phyloP scores from a whole-genome alignment of 1,140 invertebrate genomes.

The Drosophila takahashii region DNA sequence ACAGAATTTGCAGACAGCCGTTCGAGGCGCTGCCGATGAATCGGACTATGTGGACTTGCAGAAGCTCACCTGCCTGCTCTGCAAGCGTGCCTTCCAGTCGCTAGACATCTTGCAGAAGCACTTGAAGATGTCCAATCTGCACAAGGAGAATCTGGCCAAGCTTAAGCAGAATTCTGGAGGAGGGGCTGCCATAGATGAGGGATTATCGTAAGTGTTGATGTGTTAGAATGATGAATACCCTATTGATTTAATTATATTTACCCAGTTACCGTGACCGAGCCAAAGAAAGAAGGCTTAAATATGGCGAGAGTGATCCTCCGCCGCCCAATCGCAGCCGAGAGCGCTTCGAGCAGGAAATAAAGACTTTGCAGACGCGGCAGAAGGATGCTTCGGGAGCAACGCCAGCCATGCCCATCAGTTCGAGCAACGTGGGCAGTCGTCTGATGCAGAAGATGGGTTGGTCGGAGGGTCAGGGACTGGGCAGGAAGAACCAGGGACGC shows the following conservation, averaged over 20 bases:
- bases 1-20: not conserved
- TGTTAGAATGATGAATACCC: not conserved
- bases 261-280: constrained; percentile 95
- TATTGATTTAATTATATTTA: not conserved
- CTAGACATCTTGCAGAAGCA: constrained; percentile 96
- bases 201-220: constrained; percentile 46
- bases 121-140: constrained; percentile 96
- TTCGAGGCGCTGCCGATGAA: constrained; percentile 86
- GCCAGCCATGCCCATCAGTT: constrained; percentile 88
- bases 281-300: constrained; percentile 97
- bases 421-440: constrained; percentile 96
- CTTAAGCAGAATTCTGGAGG: constrained; percentile 30
- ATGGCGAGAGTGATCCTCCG: constrained; percentile 93
- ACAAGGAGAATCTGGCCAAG: constrained; percentile 94
- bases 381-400: constrained; percentile 66
- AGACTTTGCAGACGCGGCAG: constrained; percentile 60
- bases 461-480: constrained; percentile 97
- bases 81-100: constrained; percentile 97
- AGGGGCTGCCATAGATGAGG: constrained; percentile 25
- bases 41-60: constrained; percentile 91
- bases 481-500: constrained; percentile 96
- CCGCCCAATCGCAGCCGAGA: constrained; percentile 90
- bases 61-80: constrained; percentile 97
- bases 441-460: constrained; percentile 99
- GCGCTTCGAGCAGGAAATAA: constrained; percentile 87